Evolutionary conservation across 2,797 vertebrate genomes (phyloP).

Genomic region (Scleropages formosus): DNA sequence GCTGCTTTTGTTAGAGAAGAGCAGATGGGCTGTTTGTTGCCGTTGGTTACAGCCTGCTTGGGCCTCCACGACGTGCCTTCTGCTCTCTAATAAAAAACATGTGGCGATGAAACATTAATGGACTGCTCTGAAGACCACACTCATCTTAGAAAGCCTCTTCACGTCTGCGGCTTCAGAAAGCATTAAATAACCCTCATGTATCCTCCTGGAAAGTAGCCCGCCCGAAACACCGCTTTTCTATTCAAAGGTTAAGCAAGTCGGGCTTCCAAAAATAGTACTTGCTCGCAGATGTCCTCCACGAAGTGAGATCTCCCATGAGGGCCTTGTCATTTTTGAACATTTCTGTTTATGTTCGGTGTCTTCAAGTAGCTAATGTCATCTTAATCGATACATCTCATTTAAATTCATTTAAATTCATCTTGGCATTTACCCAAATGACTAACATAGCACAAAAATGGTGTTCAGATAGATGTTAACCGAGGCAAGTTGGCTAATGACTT

Average conservation of each 20-base stretch:
- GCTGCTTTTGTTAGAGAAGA: constrained; percentile 60
- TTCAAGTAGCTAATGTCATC: not conserved
- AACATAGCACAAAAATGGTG: not conserved
- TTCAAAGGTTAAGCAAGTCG: constrained; percentile 2
- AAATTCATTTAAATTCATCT: not conserved
- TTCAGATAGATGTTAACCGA: not conserved
- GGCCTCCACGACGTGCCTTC: constrained; percentile 32
- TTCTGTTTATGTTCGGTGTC: not conserved
- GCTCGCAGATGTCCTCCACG: not conserved
- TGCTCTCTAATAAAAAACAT: constrained; percentile 45
- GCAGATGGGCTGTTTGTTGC: constrained; percentile 45
- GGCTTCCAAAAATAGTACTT: not conserved
- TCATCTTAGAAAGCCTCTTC: constrained; percentile 20
- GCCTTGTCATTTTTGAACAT: not conserved
- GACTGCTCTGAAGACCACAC: not conserved
- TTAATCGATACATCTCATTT: constrained; percentile 9
- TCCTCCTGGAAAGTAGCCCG: constrained; percentile 19
- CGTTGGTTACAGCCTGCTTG: constrained; percentile 41
- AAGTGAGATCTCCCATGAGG: not conserved
- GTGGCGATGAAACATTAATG: constrained; percentile 39
- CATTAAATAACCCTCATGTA: not conserved
- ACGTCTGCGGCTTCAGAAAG: not conserved
- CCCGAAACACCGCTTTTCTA: not conserved
- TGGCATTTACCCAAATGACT: not conserved
- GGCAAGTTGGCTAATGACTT: not conserved